A percentile compares a stretch with the other conserved stretches of the same genome.
Evolutionary conservation across 2,113 vertebrate genomes (phyloP).

Genomic region (Felis catus): DNA sequence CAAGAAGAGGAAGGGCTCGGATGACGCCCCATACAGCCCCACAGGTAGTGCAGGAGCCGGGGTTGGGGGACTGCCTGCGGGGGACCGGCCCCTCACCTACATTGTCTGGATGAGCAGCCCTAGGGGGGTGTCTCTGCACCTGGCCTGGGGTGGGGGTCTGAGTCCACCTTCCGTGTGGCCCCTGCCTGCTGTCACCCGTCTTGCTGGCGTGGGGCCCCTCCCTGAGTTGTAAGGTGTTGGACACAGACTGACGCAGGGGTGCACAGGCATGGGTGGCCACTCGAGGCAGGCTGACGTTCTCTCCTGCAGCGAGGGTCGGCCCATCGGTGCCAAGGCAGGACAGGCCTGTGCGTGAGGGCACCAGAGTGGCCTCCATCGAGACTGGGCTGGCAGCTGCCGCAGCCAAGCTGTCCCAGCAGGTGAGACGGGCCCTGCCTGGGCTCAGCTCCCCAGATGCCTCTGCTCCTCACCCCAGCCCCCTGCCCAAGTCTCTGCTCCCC

Average conservation of each 20-base stretch:
- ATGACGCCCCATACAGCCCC: constrained; percentile 97
- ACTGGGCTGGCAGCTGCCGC: constrained; percentile 96
- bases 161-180: background rate
- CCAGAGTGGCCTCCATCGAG: constrained; percentile 97
- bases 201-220: background rate
- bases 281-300: constrained; percentile 48
- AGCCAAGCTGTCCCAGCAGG: constrained; percentile 98
- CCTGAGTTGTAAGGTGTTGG: background rate
- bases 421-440: constrained; percentile 66
- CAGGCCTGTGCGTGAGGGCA: constrained; percentile 96
- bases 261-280: background rate
- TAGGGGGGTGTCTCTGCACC: background rate
- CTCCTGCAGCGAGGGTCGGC: constrained; percentile 92
- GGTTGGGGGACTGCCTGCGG: background rate
- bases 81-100: accelerated
- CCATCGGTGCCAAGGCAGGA: constrained; percentile 96
- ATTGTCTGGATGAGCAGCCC: background rate
- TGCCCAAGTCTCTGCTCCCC: background rate
- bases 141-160: background rate
- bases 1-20: constrained; percentile 98
- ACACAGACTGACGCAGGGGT: no score
- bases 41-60: constrained; percentile 87
- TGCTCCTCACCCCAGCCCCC: background rate
- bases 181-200: accelerated
- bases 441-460: background rate